Percentiles rank a stretch among this genome's conserved stretches.
Evolutionary conservation across 2,888 invertebrate genomes (phyloP).

Genomic region (Cryptops parisi): DNA sequence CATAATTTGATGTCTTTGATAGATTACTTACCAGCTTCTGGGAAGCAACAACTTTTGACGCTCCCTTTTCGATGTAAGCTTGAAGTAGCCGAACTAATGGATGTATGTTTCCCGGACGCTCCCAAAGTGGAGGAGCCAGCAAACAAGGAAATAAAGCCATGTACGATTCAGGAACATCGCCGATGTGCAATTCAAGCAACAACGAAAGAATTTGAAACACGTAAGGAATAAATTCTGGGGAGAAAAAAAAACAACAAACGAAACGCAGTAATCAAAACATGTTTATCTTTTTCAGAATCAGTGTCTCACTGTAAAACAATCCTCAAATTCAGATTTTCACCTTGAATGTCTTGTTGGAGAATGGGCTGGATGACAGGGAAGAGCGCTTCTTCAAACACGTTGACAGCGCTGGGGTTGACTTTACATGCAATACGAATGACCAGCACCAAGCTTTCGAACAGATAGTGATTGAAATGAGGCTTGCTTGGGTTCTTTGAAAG

Average conservation of each 20-base stretch:
- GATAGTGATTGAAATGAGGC: slow-evolving; percentile 95
- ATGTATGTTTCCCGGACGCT: slow-evolving; percentile 80
- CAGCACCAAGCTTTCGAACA: slow-evolving; percentile 88
- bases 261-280: slow-evolving; percentile 12
- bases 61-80: slow-evolving; percentile 63
- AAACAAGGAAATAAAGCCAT: slow-evolving; percentile 79
- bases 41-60: slow-evolving; percentile 48
- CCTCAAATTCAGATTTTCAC: slow-evolving; percentile 33
- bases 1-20: not conserved
- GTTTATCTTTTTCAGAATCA: not conserved
- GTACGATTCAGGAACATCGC: slow-evolving; percentile 59
- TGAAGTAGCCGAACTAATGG: slow-evolving; percentile 83
- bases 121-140: slow-evolving; percentile 81
- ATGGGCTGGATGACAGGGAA: slow-evolving; percentile 94
- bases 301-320: no score
- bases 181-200: slow-evolving; percentile 49
- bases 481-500: slow-evolving; percentile 29
- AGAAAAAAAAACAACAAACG: slow-evolving; percentile 18
- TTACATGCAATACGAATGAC: slow-evolving; percentile 57
- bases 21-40: slow-evolving; percentile 50
- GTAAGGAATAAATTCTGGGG: slow-evolving; percentile 88
- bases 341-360: slow-evolving; percentile 82
- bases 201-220: slow-evolving; percentile 94
- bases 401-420: slow-evolving; percentile 51
- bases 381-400: slow-evolving; percentile 76